Base-by-base conservation (phyloP, 1,140 invertebrate genomes). In the Melipona quadrifasciata region DNA sequence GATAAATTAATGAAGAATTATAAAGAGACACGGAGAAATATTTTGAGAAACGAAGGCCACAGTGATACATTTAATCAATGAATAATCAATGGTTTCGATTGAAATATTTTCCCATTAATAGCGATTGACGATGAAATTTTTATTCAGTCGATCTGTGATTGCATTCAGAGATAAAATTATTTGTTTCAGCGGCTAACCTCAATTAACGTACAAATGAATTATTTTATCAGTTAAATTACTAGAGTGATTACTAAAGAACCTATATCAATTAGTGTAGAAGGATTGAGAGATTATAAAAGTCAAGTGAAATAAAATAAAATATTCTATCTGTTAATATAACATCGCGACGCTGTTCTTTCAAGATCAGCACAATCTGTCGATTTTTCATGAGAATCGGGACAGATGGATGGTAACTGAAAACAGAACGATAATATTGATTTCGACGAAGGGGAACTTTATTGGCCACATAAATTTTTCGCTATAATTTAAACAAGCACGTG, bases 401-500 rank as follows among this genome's bases (percentile, higher is more conserved):
- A 10, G 12, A 14, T 39, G 24, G 31, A 61, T 11, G 53, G 2
- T 39, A 27, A 24, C 14, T 14, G 31, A 39, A n/a, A 64, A 67
- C 11, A 8, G 34, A 12, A 55, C 34, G 10, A 27, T 24, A 64
- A 19, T 19, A 17, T 84, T 31, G 58, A 65, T 61, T 68, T 84
- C 76, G 39, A 24, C 14, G n/a, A 53, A 27, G 71, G 27, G 57
- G 34, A 76, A 67, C 27, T 85, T 87, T 80, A 80, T 71, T 61
- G 31, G 21, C 14, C 3, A 1, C 58, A 64, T 85, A 87, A 80
- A 81, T 81, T 64, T 31, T 47, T 14, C n/a, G 12, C 14, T 68
- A 31, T 53, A 74, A 82, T 82, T 86, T 82, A 86, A 86, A 82
- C 80, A 57, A 27, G 55, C 68, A n/a, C 8, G 47, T 27, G 21